These are phyloP conservation scores for Timandra comae DNA, from an alignment of 2,888 invertebrate genomes.

Conservation along the genomic window DNA sequence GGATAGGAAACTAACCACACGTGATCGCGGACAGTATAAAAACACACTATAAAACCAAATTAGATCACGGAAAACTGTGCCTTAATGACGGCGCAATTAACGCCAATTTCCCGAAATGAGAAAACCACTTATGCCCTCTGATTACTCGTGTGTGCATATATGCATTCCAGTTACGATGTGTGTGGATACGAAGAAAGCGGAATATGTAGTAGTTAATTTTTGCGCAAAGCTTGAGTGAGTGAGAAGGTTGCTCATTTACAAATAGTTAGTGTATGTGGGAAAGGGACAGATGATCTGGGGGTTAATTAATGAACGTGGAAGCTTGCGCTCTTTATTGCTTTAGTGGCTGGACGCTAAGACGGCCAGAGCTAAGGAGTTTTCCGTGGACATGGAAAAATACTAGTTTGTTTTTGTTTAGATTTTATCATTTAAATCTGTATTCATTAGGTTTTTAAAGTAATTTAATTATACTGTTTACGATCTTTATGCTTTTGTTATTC, in stretches of 20 bases:
- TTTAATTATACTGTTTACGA: too few relatives aligned
- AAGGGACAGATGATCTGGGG: slow-evolving; percentile 55
- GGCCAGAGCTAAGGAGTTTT: slow-evolving; percentile 71
- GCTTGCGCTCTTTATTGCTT: slow-evolving; percentile 77
- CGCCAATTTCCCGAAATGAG: slow-evolving; percentile 41
- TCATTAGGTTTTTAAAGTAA: too few relatives aligned
- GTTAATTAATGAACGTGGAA: slow-evolving; percentile 79
- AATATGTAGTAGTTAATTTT: slow-evolving; percentile 75
- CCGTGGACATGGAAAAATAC: slow-evolving; percentile 46
- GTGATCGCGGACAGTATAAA: slow-evolving; percentile 47
- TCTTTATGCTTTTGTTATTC: too few relatives aligned
- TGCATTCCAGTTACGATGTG: slow-evolving; percentile 64
- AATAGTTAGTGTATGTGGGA: slow-evolving; percentile 61
- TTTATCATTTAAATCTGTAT: too few relatives aligned
- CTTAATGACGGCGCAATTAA: slow-evolving; percentile 55
- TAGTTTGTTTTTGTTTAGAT: slow-evolving; percentile 42
- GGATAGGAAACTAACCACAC: slow-evolving; percentile 72
- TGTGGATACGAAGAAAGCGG: slow-evolving; percentile 60
- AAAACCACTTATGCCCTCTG: slow-evolving; percentile 38
- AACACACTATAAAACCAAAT: slow-evolving; percentile 38
- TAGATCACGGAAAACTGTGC: slow-evolving; percentile 45
- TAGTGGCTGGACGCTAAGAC: slow-evolving; percentile 74
- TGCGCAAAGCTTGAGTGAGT: slow-evolving; percentile 73
- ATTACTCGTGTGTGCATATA: slow-evolving; percentile 50
- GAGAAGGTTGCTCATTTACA: slow-evolving; percentile 72